Percentiles rank a stretch among this genome's conserved stretches.
Evolutionary conservation across 2,113 vertebrate genomes (phyloP).

Genomic region (Tetrao urogallus): DNA sequence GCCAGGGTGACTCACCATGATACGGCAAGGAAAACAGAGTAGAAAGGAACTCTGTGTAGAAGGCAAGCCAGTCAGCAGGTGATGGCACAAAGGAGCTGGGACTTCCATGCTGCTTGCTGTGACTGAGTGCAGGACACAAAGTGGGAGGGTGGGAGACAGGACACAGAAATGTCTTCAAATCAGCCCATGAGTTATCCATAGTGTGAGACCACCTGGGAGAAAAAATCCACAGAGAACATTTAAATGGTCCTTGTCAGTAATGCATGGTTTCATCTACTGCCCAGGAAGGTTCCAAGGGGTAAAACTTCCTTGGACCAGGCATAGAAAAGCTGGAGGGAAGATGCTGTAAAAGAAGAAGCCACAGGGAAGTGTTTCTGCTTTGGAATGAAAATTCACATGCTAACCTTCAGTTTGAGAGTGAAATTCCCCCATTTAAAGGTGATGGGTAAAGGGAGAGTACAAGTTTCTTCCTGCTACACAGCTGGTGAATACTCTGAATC

Average conservation of each 20-base stretch:
- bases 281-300: neutral
- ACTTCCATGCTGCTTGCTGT: neutral
- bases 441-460: neutral
- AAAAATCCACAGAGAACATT: neutral
- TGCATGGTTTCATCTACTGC: neutral
- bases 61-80: rapidly evolving
- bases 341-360: neutral
- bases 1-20: rapidly evolving
- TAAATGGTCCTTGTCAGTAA: neutral
- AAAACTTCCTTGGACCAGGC: neutral
- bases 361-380: neutral
- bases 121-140: neutral
- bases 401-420: neutral
- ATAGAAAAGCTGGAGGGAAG: neutral
- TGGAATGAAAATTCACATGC: neutral
- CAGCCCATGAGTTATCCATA: neutral
- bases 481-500: neutral
- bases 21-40: neutral
- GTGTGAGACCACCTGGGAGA: neutral
- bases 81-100: neutral
- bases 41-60: neutral
- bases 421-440: neutral
- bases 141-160: neutral
- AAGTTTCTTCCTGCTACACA: neutral
- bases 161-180: neutral